phyloP scores from a whole-genome alignment of 2,797 vertebrate species.

The Catharus ustulatus region DNA sequence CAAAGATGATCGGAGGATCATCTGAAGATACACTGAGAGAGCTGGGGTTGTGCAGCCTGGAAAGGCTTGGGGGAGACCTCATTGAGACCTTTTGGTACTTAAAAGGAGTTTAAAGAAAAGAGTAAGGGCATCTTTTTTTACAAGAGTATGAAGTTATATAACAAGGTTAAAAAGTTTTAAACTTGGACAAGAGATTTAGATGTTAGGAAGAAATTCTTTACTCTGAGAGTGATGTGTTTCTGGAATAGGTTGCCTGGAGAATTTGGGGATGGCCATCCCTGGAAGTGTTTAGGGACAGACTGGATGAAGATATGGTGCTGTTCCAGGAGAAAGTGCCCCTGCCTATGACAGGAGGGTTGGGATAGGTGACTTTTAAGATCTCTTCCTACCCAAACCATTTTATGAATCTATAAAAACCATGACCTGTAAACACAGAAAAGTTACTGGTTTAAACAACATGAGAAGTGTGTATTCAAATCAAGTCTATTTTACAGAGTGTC shows the following conservation, averaged over 20 bases:
- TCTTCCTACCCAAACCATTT: not conserved
- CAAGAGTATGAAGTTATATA: not conserved
- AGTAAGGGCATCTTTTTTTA: not conserved
- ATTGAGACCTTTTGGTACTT: not conserved
- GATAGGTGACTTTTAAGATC: not conserved
- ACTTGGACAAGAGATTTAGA: not conserved
- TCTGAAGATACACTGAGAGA: not conserved
- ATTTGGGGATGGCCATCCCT: not conserved
- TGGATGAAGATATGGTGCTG: not conserved
- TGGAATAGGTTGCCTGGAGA: not conserved
- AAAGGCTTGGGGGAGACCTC: accelerated
- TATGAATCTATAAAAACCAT: not conserved
- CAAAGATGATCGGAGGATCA: not conserved
- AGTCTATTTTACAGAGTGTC: not conserved
- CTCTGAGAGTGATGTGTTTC: not conserved
- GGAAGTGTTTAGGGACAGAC: not conserved
- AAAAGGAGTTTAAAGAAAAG: not conserved
- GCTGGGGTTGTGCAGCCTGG: not conserved
- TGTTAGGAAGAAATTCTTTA: not conserved
- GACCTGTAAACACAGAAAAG: not conserved
- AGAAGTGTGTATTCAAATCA: not conserved
- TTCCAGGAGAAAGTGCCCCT: not conserved
- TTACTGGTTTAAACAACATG: not conserved
- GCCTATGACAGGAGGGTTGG: not conserved
- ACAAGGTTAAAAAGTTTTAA: not conserved